Evolutionary conservation across 2,888 invertebrate genomes (phyloP).

Genomic region (Saturnia japonica): DNA sequence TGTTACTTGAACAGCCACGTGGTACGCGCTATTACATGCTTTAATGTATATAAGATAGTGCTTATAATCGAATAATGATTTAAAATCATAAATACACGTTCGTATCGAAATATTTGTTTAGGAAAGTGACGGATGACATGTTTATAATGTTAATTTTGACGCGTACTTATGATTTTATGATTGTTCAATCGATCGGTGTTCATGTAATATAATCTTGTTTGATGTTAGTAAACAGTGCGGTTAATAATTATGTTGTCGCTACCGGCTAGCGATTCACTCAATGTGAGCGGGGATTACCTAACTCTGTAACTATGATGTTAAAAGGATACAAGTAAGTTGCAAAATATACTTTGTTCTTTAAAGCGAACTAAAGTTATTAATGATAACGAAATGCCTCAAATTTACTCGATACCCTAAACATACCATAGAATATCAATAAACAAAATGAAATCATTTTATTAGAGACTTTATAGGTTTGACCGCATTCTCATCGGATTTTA

Average conservation of each 20-base stretch:
- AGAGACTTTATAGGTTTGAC: no score
- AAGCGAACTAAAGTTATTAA: no score
- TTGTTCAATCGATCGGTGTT: conserved; percentile 2
- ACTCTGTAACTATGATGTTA: no score
- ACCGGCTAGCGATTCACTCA: not conserved
- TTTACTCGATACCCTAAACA: no score
- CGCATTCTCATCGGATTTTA: no score
- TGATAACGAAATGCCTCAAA: no score
- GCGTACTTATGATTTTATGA: conserved; percentile 8
- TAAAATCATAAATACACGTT: conserved; percentile 8
- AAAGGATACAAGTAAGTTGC: no score
- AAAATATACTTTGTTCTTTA: no score
- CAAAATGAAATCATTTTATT: no score
- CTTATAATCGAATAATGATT: conserved; percentile 6
- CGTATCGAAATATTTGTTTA: conserved; percentile 22
- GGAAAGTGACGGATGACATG: conserved; percentile 21
- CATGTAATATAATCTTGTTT: not conserved
- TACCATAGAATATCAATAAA: no score
- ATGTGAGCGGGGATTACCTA: not conserved
- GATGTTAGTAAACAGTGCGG: not conserved
- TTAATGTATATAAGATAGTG: conserved; percentile 14
- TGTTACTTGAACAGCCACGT: conserved; percentile 15
- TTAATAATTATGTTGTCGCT: not conserved
- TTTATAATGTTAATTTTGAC: conserved; percentile 24
- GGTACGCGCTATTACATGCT: conserved; percentile 5